Conservation (phyloP, 2,797 vertebrate genomes). For the Alectoris magna region DNA sequence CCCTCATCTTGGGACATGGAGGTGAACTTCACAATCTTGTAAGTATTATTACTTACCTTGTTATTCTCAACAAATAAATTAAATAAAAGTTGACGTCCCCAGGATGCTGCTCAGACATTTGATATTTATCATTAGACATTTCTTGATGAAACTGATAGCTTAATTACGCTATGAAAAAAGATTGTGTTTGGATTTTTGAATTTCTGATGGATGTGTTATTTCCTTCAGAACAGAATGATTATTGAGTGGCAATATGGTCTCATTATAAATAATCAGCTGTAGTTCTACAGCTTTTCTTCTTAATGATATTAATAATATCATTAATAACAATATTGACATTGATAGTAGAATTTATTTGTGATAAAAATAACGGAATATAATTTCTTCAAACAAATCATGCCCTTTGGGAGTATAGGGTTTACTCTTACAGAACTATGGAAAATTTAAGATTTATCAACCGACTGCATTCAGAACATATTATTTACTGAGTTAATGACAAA, state of each 20-base stretch:
- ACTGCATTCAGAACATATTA: background rate
- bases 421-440: background rate
- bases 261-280: background rate
- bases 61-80: background rate
- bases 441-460: background rate
- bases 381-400: background rate
- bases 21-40: background rate
- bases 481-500: background rate
- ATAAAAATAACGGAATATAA: background rate
- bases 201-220: background rate
- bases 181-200: background rate
- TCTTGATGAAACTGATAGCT: background rate
- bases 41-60: background rate
- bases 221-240: background rate
- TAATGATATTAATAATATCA: background rate
- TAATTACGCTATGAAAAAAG: background rate
- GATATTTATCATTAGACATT: background rate
- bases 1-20: background rate
- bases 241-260: background rate
- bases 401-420: background rate
- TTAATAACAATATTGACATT: background rate
- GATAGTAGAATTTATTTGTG: background rate
- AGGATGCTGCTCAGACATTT: background rate
- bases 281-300: background rate
- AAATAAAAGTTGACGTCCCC: background rate